phyloP scores from a whole-genome alignment of 1,140 invertebrate species.

The Bombus confusus region DNA sequence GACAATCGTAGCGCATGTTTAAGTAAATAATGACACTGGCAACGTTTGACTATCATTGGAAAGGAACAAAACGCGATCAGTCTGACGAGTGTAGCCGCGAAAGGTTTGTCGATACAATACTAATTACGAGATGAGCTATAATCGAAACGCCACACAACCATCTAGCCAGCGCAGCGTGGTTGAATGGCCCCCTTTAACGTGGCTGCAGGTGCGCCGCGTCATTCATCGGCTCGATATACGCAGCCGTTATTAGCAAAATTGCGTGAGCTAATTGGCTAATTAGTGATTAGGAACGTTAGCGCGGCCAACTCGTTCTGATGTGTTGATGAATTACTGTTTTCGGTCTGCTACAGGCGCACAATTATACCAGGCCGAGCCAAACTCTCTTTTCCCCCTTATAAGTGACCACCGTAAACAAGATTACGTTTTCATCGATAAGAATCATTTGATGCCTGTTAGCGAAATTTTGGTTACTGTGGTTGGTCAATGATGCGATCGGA shows the following conservation, averaged over 20 bases:
- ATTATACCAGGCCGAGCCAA: conserved; percentile 16
- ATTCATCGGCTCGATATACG: conserved; percentile 54
- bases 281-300: conserved; percentile 73
- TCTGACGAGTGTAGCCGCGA: conserved; percentile 15
- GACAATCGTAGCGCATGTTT: too few relatives aligned
- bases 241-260: conserved; percentile 76
- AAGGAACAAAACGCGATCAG: conserved; percentile 30
- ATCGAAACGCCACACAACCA: conserved; percentile 64
- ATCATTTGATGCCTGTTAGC: too few relatives aligned
- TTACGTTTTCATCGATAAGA: too few relatives aligned
- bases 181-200: conserved; percentile 46
- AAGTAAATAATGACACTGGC: not conserved
- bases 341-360: conserved; percentile 44
- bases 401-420: not conserved
- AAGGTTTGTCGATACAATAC: conserved; percentile 70
- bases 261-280: conserved; percentile 79
- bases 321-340: conserved; percentile 76
- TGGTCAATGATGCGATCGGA: too few relatives aligned
- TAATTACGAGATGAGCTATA: conserved; percentile 68
- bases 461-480: too few relatives aligned
- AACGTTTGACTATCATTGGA: conserved; percentile 18
- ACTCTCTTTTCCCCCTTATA: not conserved
- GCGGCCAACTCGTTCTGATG: conserved; percentile 51
- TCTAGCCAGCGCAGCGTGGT: conserved; percentile 46
- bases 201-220: conserved; percentile 59